Conservation (phyloP, 2,113 vertebrate species). For the Sminthopsis crassicaudata region DNA sequence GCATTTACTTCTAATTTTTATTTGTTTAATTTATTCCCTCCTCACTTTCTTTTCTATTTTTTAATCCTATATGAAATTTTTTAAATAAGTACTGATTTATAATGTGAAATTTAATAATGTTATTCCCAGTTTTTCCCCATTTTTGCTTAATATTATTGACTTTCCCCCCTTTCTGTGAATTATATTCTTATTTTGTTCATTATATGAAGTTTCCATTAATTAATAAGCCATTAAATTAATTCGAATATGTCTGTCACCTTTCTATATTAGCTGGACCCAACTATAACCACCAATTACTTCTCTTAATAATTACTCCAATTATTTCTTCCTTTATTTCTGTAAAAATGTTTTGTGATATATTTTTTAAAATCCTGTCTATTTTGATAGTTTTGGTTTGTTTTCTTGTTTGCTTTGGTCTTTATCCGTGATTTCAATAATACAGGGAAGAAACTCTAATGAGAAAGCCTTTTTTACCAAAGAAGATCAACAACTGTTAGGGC, state of each 20-base stretch:
- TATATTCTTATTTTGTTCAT: background rate
- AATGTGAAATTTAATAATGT: background rate
- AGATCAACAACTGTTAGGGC: background rate
- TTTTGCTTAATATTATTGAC: background rate
- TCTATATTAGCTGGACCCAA: background rate
- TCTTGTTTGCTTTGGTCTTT: background rate
- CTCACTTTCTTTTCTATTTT: background rate
- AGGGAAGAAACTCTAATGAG: background rate
- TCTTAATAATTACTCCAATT: background rate
- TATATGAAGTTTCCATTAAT: background rate
- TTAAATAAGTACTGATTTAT: background rate
- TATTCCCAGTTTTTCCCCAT: background rate
- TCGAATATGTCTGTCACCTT: background rate
- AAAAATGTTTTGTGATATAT: background rate
- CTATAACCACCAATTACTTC: background rate
- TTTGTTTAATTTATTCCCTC: background rate
- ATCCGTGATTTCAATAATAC: background rate
- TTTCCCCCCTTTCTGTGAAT: background rate
- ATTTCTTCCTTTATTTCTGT: background rate
- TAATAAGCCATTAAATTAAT: background rate
- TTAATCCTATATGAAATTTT: background rate
- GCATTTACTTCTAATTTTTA: background rate
- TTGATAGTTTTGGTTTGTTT: background rate
- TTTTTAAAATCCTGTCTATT: background rate
- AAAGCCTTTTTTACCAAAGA: background rate